Percentiles rank a stretch among this genome's conserved stretches.
These are phyloP conservation scores for Glaucomys volans DNA, from an alignment of 2,113 vertebrate species.

Conservation along the genomic window DNA sequence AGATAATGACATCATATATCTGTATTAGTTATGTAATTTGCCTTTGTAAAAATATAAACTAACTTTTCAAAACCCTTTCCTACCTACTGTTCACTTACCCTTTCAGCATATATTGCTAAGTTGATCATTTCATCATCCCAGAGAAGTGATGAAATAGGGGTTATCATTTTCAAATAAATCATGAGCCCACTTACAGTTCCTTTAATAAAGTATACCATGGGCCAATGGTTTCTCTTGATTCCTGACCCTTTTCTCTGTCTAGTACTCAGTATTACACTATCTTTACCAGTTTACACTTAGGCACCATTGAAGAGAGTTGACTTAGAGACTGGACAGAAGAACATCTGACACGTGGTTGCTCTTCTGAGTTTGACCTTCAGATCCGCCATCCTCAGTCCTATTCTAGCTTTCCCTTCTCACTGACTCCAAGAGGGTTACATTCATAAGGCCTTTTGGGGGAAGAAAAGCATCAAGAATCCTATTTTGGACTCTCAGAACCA, in stretches of 20 bases:
- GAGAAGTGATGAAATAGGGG: not conserved
- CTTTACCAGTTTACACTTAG: not conserved
- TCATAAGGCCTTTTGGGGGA: not conserved
- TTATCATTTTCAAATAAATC: not conserved
- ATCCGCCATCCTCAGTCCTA: not conserved
- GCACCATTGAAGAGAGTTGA: not conserved
- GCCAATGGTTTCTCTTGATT: not conserved
- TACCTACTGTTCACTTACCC: not conserved
- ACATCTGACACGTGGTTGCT: not conserved
- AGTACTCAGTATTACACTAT: not conserved
- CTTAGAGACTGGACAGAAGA: not conserved
- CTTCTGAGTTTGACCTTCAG: not conserved
- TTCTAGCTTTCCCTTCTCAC: not conserved
- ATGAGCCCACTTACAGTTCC: not conserved
- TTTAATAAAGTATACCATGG: not conserved
- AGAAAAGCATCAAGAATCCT: not conserved
- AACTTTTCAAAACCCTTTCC: slow-evolving; percentile 5
- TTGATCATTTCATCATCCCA: not conserved
- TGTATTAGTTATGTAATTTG: not conserved
- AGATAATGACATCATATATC: not conserved
- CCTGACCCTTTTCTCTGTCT: not conserved
- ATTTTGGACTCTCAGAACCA: not conserved
- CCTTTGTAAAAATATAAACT: not conserved
- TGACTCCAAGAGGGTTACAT: not conserved
- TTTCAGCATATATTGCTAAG: not conserved